phyloP scores from a whole-genome alignment of 2,888 invertebrate species.

The Watsonalla cultraria region DNA sequence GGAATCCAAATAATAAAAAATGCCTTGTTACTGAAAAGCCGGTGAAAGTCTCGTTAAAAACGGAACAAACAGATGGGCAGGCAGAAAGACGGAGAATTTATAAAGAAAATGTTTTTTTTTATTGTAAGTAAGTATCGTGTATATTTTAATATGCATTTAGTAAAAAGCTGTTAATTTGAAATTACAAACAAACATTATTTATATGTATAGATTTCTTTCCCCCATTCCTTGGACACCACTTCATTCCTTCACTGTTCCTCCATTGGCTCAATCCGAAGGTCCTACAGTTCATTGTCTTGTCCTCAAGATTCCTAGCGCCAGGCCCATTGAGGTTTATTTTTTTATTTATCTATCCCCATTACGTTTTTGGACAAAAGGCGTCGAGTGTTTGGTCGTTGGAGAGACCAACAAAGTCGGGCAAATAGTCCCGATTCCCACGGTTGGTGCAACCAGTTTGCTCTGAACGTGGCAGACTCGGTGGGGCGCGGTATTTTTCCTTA shows the following conservation, averaged over 20 bases:
- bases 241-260: not conserved
- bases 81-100: too few relatives aligned
- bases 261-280: not conserved
- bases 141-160: too few relatives aligned
- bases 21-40: too few relatives aligned
- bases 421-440: constrained; percentile 68
- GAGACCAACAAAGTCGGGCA: constrained; percentile 59
- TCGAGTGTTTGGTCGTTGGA: constrained; percentile 69
- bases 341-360: constrained; percentile 74
- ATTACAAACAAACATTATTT: too few relatives aligned
- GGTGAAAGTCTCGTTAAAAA: too few relatives aligned
- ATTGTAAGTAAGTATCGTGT: too few relatives aligned
- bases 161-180: too few relatives aligned
- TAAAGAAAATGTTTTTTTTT: too few relatives aligned
- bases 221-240: not conserved
- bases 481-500: not conserved
- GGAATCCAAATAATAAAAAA: too few relatives aligned
- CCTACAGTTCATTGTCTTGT: constrained; percentile 24
- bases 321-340: constrained; percentile 46
- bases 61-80: too few relatives aligned
- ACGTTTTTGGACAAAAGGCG: constrained; percentile 74
- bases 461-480: constrained; percentile 6
- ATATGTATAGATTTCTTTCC: not conserved
- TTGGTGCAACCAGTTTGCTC: constrained; percentile 8
- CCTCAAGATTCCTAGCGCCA: constrained; percentile 51